phyloP scores from a whole-genome alignment of 2,113 vertebrate genomes.

The Notarius lentiginosus region DNA sequence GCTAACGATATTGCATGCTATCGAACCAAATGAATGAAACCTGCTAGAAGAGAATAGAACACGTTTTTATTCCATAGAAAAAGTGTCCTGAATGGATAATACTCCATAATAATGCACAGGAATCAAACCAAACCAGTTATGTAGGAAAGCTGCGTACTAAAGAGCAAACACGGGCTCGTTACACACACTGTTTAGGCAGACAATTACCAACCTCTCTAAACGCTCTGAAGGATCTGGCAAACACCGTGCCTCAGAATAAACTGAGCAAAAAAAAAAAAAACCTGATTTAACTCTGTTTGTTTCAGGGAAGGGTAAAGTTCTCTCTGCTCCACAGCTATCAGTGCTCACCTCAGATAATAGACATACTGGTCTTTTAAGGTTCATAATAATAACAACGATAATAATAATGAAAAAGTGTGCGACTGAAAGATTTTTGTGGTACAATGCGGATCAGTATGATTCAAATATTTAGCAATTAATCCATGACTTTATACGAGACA shows the following conservation, averaged over 20 bases:
- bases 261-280: constrained; percentile 43
- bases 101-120: background rate
- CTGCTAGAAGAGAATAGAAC: too few species aligned
- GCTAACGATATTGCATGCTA: too few species aligned
- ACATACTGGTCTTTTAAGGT: background rate
- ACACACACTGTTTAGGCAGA: constrained; percentile 61
- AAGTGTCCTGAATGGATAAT: background rate
- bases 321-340: background rate
- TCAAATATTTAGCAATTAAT: background rate
- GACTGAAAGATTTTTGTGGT: background rate
- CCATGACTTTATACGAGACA: background rate
- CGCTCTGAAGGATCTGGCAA: constrained; percentile 61
- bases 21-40: too few species aligned
- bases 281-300: constrained; percentile 25
- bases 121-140: constrained; percentile 15
- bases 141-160: constrained; percentile 30
- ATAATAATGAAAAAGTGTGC: background rate
- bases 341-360: background rate
- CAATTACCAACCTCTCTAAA: constrained; percentile 47
- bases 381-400: background rate
- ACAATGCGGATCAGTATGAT: background rate
- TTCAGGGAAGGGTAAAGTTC: constrained; percentile 21
- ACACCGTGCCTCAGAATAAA: constrained; percentile 58
- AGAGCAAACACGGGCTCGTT: constrained; percentile 64
- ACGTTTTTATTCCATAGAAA: too few species aligned